Percentiles rank a stretch among this genome's conserved stretches.
These are phyloP conservation scores for Dasypus novemcinctus DNA, from an alignment of 2,113 vertebrate species.

Conservation along the genomic window DNA sequence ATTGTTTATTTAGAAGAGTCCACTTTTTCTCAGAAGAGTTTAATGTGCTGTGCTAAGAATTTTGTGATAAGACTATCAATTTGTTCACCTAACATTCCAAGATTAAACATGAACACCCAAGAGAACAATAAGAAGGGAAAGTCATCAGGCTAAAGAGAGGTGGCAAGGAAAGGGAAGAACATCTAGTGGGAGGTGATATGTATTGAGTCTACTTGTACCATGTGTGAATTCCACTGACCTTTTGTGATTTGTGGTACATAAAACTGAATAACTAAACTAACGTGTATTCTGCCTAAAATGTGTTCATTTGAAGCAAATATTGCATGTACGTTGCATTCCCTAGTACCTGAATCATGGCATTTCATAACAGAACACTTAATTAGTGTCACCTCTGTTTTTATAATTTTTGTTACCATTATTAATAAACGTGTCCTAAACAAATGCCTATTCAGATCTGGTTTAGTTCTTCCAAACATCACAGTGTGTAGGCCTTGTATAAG, in stretches of 20 bases:
- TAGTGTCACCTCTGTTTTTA: background rate
- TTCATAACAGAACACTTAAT: background rate
- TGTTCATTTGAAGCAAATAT: background rate
- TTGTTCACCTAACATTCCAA: conserved; percentile 28
- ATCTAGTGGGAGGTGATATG: too few species aligned
- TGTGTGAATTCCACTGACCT: background rate
- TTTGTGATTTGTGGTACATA: background rate
- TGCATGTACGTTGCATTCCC: background rate
- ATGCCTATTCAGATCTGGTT: background rate
- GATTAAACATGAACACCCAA: background rate
- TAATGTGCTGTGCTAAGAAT: background rate
- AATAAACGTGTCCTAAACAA: conserved; percentile 20
- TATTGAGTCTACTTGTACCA: background rate
- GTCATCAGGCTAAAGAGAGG: background rate
- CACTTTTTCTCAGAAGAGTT: conserved; percentile 1
- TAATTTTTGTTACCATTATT: conserved; percentile 36
- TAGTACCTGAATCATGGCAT: background rate
- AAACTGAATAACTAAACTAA: background rate
- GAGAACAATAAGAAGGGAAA: background rate
- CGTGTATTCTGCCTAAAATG: background rate
- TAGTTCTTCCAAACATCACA: background rate
- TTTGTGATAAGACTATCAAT: background rate
- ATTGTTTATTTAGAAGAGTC: background rate
- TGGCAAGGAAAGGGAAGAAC: background rate
- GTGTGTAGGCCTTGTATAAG: background rate